Conservation (phyloP, 2,888 invertebrate species). For the Drosophila suboccidentalis region DNA sequence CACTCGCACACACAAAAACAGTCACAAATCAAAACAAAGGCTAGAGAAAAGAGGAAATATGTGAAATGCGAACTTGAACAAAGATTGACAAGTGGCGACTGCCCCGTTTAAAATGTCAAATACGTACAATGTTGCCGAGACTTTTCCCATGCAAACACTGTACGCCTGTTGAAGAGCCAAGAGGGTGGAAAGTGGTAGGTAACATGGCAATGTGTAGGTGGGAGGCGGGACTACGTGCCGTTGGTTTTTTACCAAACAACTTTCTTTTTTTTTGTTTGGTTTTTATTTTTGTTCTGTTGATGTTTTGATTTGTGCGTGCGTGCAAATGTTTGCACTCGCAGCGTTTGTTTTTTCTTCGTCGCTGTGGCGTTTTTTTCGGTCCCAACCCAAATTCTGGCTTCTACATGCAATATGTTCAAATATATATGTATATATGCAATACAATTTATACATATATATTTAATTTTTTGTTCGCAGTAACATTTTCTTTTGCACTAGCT, state of each 20-base stretch:
- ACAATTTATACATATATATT: slow-evolving; percentile 14
- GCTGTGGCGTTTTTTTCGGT: slow-evolving; percentile 28
- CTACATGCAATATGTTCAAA: slow-evolving; percentile 16
- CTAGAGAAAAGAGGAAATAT: slow-evolving; percentile 62
- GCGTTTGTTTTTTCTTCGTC: slow-evolving; percentile 60
- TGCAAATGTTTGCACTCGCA: slow-evolving; percentile 77
- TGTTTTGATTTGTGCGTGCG: slow-evolving; percentile 80
- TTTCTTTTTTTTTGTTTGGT: slow-evolving; percentile 26
- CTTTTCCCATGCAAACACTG: slow-evolving; percentile 66
- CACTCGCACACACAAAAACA: slow-evolving; percentile 10
- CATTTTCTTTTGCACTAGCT: slow-evolving; percentile 44
- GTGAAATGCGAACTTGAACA: slow-evolving; percentile 77
- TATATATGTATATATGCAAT: slow-evolving; percentile 10
- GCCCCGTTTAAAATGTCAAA: slow-evolving; percentile 80
- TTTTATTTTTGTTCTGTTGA: slow-evolving; percentile 66
- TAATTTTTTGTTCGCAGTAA: slow-evolving; percentile 35
- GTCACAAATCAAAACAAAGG: slow-evolving; percentile 62
- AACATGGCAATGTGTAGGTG: not conserved
- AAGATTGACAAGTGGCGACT: slow-evolving; percentile 80
- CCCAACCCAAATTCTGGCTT: not conserved
- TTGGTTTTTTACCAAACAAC: slow-evolving; percentile 55
- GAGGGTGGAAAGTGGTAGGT: not conserved
- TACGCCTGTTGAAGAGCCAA: slow-evolving; percentile 3
- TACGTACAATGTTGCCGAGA: slow-evolving; percentile 76
- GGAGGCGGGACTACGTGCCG: slow-evolving; percentile 53